A percentile compares a stretch with the other conserved stretches of the same genome.
Conservation (phyloP, 2,113 vertebrate species). For the Neolamprologus modestus region DNA sequence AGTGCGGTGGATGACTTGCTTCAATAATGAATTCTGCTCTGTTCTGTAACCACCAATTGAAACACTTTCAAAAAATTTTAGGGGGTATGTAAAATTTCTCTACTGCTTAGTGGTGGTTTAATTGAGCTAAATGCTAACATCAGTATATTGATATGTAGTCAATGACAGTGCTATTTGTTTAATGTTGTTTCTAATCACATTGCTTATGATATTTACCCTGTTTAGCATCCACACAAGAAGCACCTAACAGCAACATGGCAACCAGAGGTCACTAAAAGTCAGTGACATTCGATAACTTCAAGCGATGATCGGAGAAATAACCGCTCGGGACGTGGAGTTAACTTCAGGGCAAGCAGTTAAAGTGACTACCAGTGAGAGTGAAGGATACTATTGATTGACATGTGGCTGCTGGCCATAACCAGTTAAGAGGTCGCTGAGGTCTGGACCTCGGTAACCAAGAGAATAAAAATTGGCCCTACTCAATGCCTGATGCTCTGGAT, state of each 20-base stretch:
- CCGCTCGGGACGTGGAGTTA: not conserved
- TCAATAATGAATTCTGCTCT: not conserved
- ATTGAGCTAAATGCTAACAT: not conserved
- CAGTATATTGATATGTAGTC: not conserved
- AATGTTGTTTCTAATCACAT: not conserved
- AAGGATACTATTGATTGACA: not conserved
- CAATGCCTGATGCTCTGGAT: not conserved
- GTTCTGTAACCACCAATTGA: not conserved
- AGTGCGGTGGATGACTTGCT: not conserved
- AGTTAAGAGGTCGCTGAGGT: not conserved
- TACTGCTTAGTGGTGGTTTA: not conserved
- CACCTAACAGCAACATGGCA: not conserved
- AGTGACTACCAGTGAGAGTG: not conserved
- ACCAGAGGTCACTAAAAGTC: not conserved
- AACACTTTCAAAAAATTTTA: rapidly evolving
- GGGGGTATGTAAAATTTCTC: not conserved
- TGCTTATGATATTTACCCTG: not conserved
- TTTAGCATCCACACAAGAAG: not conserved
- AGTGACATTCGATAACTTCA: not conserved
- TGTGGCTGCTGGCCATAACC: not conserved
- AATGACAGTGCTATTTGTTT: not conserved
- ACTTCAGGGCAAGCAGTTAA: not conserved
- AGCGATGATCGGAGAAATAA: not conserved
- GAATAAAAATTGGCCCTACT: not conserved
- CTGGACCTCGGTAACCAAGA: not conserved